Evolutionary conservation across 2,113 vertebrate species (phyloP), one percentile per base, ranked within the genome.

Genomic region (Phyllopteryx taeniolatus): DNA sequence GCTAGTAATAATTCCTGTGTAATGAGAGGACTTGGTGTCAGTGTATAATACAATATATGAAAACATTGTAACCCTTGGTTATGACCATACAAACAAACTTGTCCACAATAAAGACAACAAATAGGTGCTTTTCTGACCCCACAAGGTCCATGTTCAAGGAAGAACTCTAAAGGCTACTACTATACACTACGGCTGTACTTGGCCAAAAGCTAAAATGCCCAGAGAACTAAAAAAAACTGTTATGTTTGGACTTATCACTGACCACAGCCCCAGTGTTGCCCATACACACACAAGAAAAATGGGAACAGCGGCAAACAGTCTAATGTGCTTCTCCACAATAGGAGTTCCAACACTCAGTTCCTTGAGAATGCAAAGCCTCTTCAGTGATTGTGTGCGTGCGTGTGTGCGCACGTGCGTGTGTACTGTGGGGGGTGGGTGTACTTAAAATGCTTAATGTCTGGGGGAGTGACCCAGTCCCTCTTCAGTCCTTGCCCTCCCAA

Each of bases 301-400:
- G 46, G 70, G 74, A 72, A 73, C 75, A 83, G 68, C 75, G 74
- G 72, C 71, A 87, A 89, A 83, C 71, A 64, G 72, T 71, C 77
- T 88, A 78, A 89, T 64, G 73, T 87, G 76, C 63, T 86, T 79
- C 85, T 78, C 65, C 86, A 80, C 83, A 83, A 81, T 67, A 67
- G 80, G 78, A 82, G 61, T 65, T 82, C 81, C 47, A 85, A 86
- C 70, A 68, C 43, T 19, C 78, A 80, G 78, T 88, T 93, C 90
- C 93, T 83, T 88, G 89, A 83, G 85, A 93, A 95, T 92, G 94
- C 92, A 93, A 93, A 95, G 88, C 90, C 91, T 89, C 89, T 89
- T 67, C 80, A 78, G 73, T 49, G 76, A 43, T 67, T 39, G 35
- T 39, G 35, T 39, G 35, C 2, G 35, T 39, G 35, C 2, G 35